Evolutionary conservation across 64 coral and sea anemone species (phyloP), one percentile per base, ranked within the genome.

Genomic region (Dendrophyllia cribrosa): DNA sequence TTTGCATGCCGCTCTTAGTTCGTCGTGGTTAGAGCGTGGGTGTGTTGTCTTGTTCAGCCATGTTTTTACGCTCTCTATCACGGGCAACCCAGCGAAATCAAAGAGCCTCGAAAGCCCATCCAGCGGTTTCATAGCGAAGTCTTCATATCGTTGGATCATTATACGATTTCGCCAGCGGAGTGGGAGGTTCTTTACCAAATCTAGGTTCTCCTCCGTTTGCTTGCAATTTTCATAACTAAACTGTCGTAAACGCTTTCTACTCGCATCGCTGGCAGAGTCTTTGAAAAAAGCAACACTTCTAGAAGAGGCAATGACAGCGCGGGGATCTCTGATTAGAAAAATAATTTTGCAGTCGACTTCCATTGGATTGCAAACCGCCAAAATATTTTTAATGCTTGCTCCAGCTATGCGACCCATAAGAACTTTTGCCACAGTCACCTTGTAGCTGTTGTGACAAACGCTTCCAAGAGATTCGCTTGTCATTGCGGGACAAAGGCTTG

Each of bases 301-400:
- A 21, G 85, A 24, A 52, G 85, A 72, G 3, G 67, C 26, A 9
- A 87, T 87, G 1, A 87, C 67, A 3, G 85, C 85, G 0, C 85
- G 49, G 16, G 67, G 68, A 73, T 87, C 68, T 71, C 50, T 71
- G 13, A 87, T n/a, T 11, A 87, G 67, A 69, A 87, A 87, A 43
- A 87, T 46, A 10, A 87, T 87, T 47, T 87, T 20, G 20, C 67
- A 87, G 45, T 87, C 49, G 10, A 48, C 17, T 23, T 87, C 43
- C 11, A 49, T 3, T 34, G 66, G n/a, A 6, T 24, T 71, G 50
- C 85, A 87, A 5, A 66, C 21, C 8, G 19, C n/a, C 49, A 73
- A 24, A 87, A 73, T 56, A 43, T 87, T 59, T n/a, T 73, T 60
- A 8, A 87, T 87, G 7, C 65, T 73, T 15, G 17, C 16, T 9